Evolutionary conservation across 2,888 invertebrate species (phyloP), one percentile per base, ranked within the genome.

Genomic region (Zygaena filipendulae): DNA sequence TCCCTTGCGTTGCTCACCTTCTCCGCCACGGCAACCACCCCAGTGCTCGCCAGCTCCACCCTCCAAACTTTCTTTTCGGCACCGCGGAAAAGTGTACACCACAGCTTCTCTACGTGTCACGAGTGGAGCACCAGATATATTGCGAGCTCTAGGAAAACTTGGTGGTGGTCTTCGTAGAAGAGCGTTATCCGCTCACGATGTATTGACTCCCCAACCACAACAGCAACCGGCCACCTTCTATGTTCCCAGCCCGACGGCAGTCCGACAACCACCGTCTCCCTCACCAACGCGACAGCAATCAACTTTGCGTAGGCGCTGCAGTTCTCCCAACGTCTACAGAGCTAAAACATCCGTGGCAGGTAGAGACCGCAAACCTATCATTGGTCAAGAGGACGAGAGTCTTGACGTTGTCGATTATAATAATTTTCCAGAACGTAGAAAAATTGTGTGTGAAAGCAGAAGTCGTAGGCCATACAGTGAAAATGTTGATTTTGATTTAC

Each of bases 111-210:
- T 80, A 4, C 60, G 81, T 4, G 81, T 79, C 5, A 77, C 77
- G 1, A 77, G 60, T 33, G 86, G 86, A 16, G 85, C 88, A 11
- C 86, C 87, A 37, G 88, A 88, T 48, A 81, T 85, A 27, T 75
- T 84, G 13, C 82, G 84, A 29, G 88, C 88, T 41, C 77, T 90
- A 40, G 88, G 84, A 34, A 84, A 87, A 50, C 82, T 89, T 32
- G 87, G 88, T 32, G 86, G 87, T 7, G 88, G 88, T 1, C 62
- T 88, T 32, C 71, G 88, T 24, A 70, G 87, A 28, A 75, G 88
- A 41, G 86, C 88, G 2, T 52, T 88, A 13, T 88, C 87, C 26
- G 88, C 88, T 7, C 86, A 87, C 42, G 88, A 88, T 47, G 86
- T 87, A 8, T 80, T 87, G 39, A 68, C 84, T 8, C 80, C 82